phyloP scores from a whole-genome alignment of 1,140 invertebrate species.

The Acromyrmex heyeri region DNA sequence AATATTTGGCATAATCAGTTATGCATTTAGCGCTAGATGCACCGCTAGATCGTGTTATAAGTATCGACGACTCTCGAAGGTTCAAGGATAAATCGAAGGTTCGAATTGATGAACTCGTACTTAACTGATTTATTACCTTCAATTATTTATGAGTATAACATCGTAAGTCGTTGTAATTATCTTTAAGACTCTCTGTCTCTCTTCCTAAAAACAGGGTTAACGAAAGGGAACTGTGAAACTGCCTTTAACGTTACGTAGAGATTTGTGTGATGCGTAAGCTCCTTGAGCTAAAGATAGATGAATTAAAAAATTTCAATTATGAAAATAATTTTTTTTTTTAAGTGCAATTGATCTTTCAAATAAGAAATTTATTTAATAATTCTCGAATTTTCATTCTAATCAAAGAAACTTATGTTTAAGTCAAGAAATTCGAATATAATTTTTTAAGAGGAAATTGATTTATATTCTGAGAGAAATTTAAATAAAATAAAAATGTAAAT shows the following conservation, averaged over 20 bases:
- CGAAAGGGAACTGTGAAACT: conserved; percentile 74
- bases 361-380: neutral
- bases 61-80: conserved; percentile 9
- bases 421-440: neutral
- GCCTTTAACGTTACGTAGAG: conserved; percentile 73
- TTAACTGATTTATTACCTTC: conserved; percentile 62
- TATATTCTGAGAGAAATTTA: neutral
- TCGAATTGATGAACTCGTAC: conserved; percentile 76
- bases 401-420: neutral
- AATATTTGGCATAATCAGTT: neutral
- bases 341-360: neutral
- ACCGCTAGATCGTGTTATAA: conserved; percentile 26
- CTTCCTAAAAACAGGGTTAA: conserved; percentile 78
- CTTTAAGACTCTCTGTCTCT: conserved; percentile 55
- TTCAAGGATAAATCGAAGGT: conserved; percentile 76
- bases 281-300: conserved; percentile 23
- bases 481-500: conserved; percentile 6
- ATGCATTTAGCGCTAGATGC: conserved; percentile 52
- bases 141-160: conserved; percentile 36
- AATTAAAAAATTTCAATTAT: conserved; percentile 21
- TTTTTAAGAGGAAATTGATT: neutral
- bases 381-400: neutral
- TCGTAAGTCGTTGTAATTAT: conserved; percentile 56
- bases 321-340: neutral
- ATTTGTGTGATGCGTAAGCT: conserved; percentile 38